phyloP scores from a whole-genome alignment of 2,797 vertebrate species.

The Dryobates pubescens region DNA sequence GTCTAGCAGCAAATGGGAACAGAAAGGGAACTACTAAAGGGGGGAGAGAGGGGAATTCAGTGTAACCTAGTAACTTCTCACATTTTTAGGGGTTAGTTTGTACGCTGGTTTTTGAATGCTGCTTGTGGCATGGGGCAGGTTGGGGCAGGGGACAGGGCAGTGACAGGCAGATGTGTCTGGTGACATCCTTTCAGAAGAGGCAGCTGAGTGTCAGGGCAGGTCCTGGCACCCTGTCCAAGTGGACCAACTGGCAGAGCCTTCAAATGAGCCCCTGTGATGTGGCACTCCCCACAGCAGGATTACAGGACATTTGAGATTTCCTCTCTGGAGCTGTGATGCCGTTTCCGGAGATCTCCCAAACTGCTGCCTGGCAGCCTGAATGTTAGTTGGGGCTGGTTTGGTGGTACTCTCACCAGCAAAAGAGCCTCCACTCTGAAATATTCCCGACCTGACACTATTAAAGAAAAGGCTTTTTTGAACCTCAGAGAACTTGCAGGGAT shows the following conservation, averaged over 20 bases:
- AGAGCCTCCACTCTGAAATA: accelerated
- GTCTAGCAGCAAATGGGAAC: neutral
- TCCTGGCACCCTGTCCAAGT: neutral
- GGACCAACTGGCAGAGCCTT: neutral
- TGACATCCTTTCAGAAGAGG: neutral
- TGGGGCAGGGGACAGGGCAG: neutral
- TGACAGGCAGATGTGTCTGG: neutral
- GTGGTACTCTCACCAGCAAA: neutral
- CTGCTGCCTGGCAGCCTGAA: neutral
- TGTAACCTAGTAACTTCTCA: neutral
- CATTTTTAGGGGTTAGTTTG: neutral
- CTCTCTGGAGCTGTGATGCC: neutral
- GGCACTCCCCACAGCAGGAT: neutral
- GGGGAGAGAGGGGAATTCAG: neutral
- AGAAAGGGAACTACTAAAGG: neutral
- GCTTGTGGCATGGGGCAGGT: neutral
- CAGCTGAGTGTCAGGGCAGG: neutral
- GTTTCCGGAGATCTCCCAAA: neutral
- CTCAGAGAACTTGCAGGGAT: neutral
- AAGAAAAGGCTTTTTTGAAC: neutral
- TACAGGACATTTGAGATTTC: neutral
- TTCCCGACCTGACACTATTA: neutral
- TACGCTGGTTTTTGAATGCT: neutral
- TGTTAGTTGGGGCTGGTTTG: neutral
- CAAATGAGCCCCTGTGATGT: accelerated